These are phyloP conservation scores for Mastomys coucha DNA, from an alignment of 2,113 vertebrate species.

Conservation along the genomic window DNA sequence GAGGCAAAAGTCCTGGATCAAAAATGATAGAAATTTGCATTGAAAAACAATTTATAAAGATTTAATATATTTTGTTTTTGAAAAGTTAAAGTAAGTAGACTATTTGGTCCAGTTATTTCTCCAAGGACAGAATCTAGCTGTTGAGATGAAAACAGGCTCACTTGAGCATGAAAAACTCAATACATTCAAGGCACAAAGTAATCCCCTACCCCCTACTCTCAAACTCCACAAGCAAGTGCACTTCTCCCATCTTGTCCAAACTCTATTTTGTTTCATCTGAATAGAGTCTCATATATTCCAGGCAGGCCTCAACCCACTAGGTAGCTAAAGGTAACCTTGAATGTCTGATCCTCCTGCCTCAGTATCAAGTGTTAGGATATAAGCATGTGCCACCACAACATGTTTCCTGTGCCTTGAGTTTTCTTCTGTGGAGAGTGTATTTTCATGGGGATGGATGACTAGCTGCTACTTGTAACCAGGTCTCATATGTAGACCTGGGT, in stretches of 20 bases:
- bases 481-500: neutral
- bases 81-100: slow-evolving; percentile 2
- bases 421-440: neutral
- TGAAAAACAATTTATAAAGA: neutral
- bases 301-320: neutral
- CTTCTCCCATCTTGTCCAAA: neutral
- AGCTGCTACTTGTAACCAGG: neutral
- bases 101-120: neutral
- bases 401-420: neutral
- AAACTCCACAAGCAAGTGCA: neutral
- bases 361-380: neutral
- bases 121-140: neutral
- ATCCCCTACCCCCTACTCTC: too few relatives aligned
- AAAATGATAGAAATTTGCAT: neutral
- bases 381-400: neutral
- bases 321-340: neutral
- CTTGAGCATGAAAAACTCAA: neutral
- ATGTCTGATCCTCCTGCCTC: neutral
- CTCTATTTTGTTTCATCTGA: too few relatives aligned
- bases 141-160: neutral
- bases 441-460: neutral
- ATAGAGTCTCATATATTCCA: too few relatives aligned
- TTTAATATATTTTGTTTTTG: neutral
- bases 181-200: neutral
- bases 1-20: neutral